These are phyloP conservation scores for Magallana angulata DNA, from an alignment of 1,140 invertebrate species.

Conservation along the genomic window DNA sequence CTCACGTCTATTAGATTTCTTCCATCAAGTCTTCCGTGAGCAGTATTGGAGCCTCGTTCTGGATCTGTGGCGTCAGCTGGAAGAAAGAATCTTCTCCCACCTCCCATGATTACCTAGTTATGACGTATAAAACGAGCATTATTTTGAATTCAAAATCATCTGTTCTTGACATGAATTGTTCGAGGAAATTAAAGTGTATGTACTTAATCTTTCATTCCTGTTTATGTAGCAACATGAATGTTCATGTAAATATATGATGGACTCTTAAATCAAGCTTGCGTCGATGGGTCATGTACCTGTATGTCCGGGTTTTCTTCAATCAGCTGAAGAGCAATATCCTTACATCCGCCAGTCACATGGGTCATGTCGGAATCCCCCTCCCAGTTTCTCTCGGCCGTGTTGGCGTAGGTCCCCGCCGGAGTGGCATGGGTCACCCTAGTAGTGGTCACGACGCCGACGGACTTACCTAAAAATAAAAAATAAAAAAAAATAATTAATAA, in stretches of 20 bases:
- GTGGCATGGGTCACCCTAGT: conserved; percentile 95
- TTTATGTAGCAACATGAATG: no score
- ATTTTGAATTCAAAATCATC: neutral
- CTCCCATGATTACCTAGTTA: conserved; percentile 75
- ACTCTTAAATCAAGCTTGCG: no score
- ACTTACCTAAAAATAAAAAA: conserved; percentile 83
- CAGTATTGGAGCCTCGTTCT: conserved; percentile 47
- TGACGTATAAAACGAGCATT: neutral
- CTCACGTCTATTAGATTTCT: conserved; percentile 63
- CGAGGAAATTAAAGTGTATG: no score
- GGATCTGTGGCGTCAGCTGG: conserved; percentile 72
- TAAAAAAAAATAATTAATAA: neutral
- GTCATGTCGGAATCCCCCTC: conserved; percentile 72
- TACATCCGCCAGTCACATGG: conserved; percentile 72
- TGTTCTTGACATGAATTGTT: no score
- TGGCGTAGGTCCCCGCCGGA: conserved; percentile 90
- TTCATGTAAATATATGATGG: no score
- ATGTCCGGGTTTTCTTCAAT: conserved; percentile 70
- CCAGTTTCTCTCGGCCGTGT: conserved; percentile 83
- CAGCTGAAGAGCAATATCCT: conserved; percentile 80
- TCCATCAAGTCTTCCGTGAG: conserved; percentile 58
- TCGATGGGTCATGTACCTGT: conserved; percentile 54
- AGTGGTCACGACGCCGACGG: conserved; percentile 93
- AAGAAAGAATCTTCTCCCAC: conserved; percentile 69
- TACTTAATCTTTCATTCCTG: no score